Base-by-base conservation (phyloP, 2,888 invertebrate genomes). In the Ischnura elegans region DNA sequence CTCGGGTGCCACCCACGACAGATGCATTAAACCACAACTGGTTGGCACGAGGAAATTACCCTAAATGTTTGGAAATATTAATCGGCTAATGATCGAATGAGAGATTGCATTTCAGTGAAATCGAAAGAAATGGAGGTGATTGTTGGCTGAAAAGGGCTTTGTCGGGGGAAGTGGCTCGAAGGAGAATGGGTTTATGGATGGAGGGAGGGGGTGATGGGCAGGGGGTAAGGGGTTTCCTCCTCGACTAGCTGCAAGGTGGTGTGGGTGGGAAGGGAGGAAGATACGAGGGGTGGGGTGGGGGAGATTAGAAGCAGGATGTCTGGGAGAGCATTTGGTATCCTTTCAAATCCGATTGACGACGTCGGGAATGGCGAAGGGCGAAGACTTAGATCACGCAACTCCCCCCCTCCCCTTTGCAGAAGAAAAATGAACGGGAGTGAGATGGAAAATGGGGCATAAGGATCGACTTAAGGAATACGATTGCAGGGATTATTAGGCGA, bases 391-490 rank as follows among this genome's bases (percentile, higher is more conserved):
- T 45, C 90, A 19, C 42, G 90, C 55, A 25, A 42, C 61, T 42
- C n/a, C 61, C 29, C 55, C 25, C 42, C 61, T 42, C n/a, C 61
- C 29, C 36, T 36, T 29, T 10, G 43, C 42, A 45, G 61, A 45
- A 51, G 42, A 90, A 61, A 90, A 90, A 90, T 13, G 2, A 10
- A 10, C 0, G 51, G 8, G 51, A 8, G 8, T 2, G 51, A 51
- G 51, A 19, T 19, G 4, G 2, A 10, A 19, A 8, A 13, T 13
- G 19, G 61, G n/a, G 66, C 43, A 61, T n/a, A 61, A 43, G 43
- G 61, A 90, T 90, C 90, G 90, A 61, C 90, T 66, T 45, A 43
- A n/a, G 43, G 55, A 66, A 90, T 43, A 36, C 61, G 90, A 90
- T 90, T 90, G 61, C 29, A 90, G n/a, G 90, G 55, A 90, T 90